These are phyloP conservation scores for Chelon auratus DNA, from an alignment of 2,797 vertebrate genomes.

Conservation along the genomic window DNA sequence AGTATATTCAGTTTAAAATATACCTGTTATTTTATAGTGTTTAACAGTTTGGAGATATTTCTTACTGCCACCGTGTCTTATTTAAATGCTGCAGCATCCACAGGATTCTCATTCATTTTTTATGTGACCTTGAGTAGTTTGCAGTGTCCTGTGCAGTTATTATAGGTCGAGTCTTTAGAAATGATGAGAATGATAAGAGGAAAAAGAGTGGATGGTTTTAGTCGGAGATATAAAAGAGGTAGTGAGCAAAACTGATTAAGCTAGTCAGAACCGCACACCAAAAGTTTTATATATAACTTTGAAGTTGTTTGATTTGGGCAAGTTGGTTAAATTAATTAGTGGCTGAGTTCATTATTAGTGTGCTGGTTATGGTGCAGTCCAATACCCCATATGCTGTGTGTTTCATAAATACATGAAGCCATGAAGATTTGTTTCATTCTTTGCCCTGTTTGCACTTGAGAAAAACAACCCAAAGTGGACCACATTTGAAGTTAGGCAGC, in stretches of 20 bases:
- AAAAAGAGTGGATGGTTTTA: neutral
- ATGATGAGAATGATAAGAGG: neutral
- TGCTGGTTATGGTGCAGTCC: too few species aligned
- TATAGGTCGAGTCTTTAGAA: neutral
- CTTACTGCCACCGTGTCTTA: neutral
- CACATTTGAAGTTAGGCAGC: too few species aligned
- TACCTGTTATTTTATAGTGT: neutral
- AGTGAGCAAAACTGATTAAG: neutral
- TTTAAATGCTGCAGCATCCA: conserved; percentile 1
- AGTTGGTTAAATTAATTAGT: too few species aligned
- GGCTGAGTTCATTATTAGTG: too few species aligned
- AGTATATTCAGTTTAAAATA: neutral
- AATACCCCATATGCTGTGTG: too few species aligned
- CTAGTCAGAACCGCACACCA: too few species aligned
- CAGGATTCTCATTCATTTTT: conserved; percentile 36
- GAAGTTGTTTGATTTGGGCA: neutral
- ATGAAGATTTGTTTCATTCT: too few species aligned
- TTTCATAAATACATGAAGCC: too few species aligned
- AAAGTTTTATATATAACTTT: too few species aligned
- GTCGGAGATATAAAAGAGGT: neutral
- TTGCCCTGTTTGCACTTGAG: too few species aligned
- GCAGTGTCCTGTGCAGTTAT: conserved; percentile 9
- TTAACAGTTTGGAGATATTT: neutral
- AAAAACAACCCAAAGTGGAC: too few species aligned
- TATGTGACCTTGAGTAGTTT: conserved; percentile 30